These are phyloP conservation scores for Hyperopisus bebe DNA, from an alignment of 2,113 vertebrate species.

Conservation along the genomic window DNA sequence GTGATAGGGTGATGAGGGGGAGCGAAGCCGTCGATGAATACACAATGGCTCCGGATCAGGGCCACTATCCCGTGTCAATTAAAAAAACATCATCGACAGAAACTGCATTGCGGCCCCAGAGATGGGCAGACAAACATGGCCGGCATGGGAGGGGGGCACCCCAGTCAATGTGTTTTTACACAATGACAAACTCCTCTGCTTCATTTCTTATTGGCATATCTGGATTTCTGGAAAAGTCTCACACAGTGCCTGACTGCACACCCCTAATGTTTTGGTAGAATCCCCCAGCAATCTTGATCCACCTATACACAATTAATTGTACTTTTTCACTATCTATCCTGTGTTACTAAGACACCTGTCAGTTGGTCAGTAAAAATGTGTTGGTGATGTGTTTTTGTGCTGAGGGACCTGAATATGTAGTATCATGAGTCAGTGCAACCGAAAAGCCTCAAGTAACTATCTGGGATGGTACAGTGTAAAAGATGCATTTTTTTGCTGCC, in stretches of 20 bases:
- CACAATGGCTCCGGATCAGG: neutral
- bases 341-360: neutral
- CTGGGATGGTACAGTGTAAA: neutral
- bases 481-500: neutral
- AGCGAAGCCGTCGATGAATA: neutral
- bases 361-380: constrained; percentile 13
- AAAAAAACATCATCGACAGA: constrained; percentile 14
- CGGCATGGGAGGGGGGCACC: constrained; percentile 24
- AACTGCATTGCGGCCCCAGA: constrained; percentile 15
- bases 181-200: constrained; percentile 34
- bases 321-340: neutral
- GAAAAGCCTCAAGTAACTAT: neutral
- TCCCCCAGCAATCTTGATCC: neutral
- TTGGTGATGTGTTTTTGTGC: neutral
- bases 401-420: neutral
- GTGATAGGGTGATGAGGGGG: constrained; percentile 30
- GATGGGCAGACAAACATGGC: constrained; percentile 7
- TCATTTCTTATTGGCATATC: constrained; percentile 37
- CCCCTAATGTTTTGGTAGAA: neutral
- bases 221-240: neutral
- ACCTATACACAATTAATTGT: neutral
- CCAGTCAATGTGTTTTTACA: constrained; percentile 38
- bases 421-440: neutral
- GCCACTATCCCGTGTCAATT: neutral
- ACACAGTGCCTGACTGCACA: neutral